Evolutionary conservation across 2,113 vertebrate species (phyloP), one percentile per base, ranked within the genome.

Genomic region (Lagenorhynchus albirostris): DNA sequence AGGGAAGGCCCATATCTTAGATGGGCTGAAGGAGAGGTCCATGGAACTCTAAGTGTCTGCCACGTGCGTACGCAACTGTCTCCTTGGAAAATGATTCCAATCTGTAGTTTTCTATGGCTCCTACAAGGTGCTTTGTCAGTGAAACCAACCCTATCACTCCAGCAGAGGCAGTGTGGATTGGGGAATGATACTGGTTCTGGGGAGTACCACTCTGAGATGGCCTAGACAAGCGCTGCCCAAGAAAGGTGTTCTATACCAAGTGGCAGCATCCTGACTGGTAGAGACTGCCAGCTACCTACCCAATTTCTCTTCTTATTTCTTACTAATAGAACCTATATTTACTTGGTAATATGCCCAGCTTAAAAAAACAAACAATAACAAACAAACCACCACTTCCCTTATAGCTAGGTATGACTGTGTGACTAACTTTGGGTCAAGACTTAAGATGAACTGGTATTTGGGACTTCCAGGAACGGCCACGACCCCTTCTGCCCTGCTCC

Each of bases 1-100:
- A 47, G 70, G 31, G 50, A 88, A 47, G 50, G 55, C 65, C 41
- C 20, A 5, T 4, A 38, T 8, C 65, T 82, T 80, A 74, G 63
- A 82, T 31, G 76, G 58, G 81, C n/a, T 62, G 71, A 85, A 73
- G 36, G 60, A 77, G 63, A 62, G 74, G 36, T 55, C 38, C 44
- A 11, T 0, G 12, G 70, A 33, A 76, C 20, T 21, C 38, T 38
- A 60, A 76, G 67, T 13, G 33, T 41, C 50, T 53, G 58, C 11
- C 44, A n/a, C 0, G 8, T 44, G 82, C 1, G 1, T 1, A n/a
- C 3, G 68, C n/a, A 38, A 38, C 41, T 65, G 23, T n/a, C 63
- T 91, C n/a, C 41, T 17, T 14, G 20, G 86, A 77, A 89, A 65
- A 62, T 26, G 26, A 90, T 26, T 71, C 79, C 0, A 4, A 23